Evolutionary conservation across 2,888 invertebrate species (phyloP), one percentile per base, ranked within the genome.

Genomic region (Xanthostigma xanthostigma): DNA sequence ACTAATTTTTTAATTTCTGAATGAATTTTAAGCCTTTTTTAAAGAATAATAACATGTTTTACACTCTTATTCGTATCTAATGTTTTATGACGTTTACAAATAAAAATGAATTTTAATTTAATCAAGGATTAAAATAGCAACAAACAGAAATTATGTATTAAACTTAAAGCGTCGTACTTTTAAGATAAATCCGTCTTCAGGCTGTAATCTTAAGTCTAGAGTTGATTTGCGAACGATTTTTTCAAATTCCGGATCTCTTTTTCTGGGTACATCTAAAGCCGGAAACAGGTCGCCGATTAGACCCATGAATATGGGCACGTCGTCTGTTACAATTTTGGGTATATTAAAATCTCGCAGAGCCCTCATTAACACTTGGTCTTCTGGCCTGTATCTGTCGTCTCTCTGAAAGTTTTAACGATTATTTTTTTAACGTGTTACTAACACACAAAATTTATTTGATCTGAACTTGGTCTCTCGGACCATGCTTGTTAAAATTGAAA

Each of bases 281-380:
- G 94, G 94, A 69, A 94, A 94, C 52, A 94, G 68, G 64, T 94
- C 94, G 1, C 91, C 89, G 55, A 94, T 93, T 17, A 94, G 74
- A 11, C 93, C 94, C 89, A 94, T 88, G 63, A 94, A 94, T 2
- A 94, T 84, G 0, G 90, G 84, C 49, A 83, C 78, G 62, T 94
- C 94, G 58, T 94, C 93, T 0, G 92, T 89, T 9, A 94, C 81
- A 56, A 94, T 92, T 73, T 94, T 94, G 0, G 94, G 94, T 49
- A 90, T 84, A 64, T 94, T 94, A 64, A 94, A 94, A 71, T 94
- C 94, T 66, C 94, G 73, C 56, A 94, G 65, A 1, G 94, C 94
- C 64, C 94, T 74, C 93, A 94, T 94, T 44, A 94, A 66, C 37
- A 92, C 92, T 73, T 93, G 91, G 66, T 94, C 93, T 70, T 94